A percentile compares a stretch with the other conserved stretches of the same genome.
phyloP scores from a whole-genome alignment of 2,113 vertebrate genomes.

The Ctenodactylus gundi region DNA sequence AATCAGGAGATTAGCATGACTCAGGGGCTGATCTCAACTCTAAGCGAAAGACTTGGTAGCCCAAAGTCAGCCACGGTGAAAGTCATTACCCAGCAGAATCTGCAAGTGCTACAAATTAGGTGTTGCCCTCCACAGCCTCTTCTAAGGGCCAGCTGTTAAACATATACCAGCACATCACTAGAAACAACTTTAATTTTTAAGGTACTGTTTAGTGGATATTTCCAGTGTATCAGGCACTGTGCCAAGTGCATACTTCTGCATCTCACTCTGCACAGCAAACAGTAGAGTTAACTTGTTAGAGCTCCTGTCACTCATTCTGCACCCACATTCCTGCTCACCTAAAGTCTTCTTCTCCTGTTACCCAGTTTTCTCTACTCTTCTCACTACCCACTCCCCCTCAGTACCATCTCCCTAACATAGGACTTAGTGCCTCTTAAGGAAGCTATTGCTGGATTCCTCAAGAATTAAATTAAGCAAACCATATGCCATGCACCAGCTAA shows the following conservation, averaged over 20 bases:
- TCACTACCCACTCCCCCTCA: neutral
- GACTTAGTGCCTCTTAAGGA: neutral
- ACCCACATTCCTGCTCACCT: neutral
- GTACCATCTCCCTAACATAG: neutral
- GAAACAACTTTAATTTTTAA: neutral
- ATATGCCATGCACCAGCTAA: neutral
- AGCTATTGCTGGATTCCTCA: neutral
- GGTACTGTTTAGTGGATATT: neutral
- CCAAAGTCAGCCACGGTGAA: neutral
- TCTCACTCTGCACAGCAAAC: neutral
- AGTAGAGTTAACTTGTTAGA: neutral
- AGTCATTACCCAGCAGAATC: neutral
- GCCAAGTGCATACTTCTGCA: neutral
- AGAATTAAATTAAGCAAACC: neutral
- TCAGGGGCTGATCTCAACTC: neutral
- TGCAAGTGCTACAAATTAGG: neutral
- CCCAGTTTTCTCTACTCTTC: neutral
- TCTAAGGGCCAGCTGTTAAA: neutral
- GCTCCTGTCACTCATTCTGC: neutral
- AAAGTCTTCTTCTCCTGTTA: neutral
- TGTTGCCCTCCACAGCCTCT: neutral
- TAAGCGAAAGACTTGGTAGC: neutral
- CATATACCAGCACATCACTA: neutral
- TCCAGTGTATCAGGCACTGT: neutral
- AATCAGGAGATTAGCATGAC: neutral